Percentiles rank a stretch among this genome's conserved stretches.
phyloP scores from a whole-genome alignment of 2,797 vertebrate genomes.

The Buceros bicornis region DNA sequence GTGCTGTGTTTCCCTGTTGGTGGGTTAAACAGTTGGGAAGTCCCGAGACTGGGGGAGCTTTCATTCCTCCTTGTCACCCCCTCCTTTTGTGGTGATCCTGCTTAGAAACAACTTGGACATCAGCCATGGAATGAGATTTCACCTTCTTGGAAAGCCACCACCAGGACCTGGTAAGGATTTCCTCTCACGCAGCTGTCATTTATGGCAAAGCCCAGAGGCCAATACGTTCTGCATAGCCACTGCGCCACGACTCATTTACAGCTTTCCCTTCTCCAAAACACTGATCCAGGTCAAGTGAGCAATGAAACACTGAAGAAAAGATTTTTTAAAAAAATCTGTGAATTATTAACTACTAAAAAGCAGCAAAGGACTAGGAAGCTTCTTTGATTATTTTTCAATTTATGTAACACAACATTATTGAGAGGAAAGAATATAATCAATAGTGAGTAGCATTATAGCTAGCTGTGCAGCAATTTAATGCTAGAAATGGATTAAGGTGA shows the following conservation, averaged over 20 bases:
- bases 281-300: neutral
- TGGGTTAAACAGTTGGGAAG: neutral
- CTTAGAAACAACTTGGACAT: neutral
- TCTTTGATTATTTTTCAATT: slow-evolving; percentile 47
- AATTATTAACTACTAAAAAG: neutral
- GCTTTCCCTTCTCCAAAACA: neutral
- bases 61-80: neutral
- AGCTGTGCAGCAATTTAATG: slow-evolving; percentile 47
- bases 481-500: slow-evolving; percentile 59
- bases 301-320: neutral
- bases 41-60: neutral
- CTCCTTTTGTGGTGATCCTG: neutral
- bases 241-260: neutral
- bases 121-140: neutral
- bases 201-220: neutral
- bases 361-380: neutral
- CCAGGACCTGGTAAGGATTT: neutral
- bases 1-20: neutral
- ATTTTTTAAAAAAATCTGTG: neutral
- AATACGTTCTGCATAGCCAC: neutral
- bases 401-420: slow-evolving; percentile 59
- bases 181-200: neutral
- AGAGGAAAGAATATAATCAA: slow-evolving; percentile 60
- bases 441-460: slow-evolving; percentile 16
- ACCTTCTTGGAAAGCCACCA: neutral